These are phyloP conservation scores for Euphonia xanthogaster DNA, from an alignment of 2,797 vertebrate species.

Conservation along the genomic window DNA sequence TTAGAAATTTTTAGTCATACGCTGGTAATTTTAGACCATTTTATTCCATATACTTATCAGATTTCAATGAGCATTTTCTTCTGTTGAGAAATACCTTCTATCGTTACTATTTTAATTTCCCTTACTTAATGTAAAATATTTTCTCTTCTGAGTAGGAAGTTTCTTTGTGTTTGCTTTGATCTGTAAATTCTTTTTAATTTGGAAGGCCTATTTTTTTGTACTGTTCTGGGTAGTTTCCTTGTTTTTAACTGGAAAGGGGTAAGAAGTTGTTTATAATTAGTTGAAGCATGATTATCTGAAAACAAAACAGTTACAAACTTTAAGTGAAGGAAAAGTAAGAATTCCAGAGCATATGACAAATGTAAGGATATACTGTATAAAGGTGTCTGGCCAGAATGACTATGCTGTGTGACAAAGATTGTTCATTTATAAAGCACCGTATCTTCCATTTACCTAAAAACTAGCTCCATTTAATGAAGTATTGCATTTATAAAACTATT, in stretches of 20 bases:
- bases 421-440: background rate
- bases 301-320: slow-evolving; percentile 27
- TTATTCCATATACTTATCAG: background rate
- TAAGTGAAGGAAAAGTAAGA: background rate
- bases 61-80: background rate
- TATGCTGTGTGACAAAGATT: background rate
- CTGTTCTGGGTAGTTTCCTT: background rate
- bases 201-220: fast-evolving
- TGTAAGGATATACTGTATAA: background rate
- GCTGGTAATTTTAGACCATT: background rate
- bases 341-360: background rate
- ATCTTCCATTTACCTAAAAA: background rate
- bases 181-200: background rate
- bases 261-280: slow-evolving; percentile 38
- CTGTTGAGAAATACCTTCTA: background rate
- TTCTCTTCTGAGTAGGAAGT: background rate
- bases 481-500: background rate
- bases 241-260: background rate
- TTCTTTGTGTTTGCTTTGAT: background rate
- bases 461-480: background rate
- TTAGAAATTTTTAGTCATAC: background rate
- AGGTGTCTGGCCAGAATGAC: background rate
- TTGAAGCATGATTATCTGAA: slow-evolving; percentile 36
- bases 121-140: background rate
- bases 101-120: background rate